Conservation (phyloP, 92 coral and sea anemone genomes). For the Hydrozoanthus gracilis region DNA sequence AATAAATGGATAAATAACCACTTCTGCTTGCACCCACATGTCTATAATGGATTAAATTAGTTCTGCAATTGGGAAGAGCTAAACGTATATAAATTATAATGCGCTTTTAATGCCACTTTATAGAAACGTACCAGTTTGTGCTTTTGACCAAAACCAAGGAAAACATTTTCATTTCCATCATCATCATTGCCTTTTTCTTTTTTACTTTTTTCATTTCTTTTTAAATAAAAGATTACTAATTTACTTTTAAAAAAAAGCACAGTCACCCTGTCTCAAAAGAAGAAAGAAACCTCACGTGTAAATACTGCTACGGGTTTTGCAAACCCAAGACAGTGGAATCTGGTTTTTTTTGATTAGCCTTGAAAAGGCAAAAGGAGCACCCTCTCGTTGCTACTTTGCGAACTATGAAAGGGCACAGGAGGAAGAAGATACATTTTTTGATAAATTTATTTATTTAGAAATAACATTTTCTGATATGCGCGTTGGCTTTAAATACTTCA, state of each 20-base stretch:
- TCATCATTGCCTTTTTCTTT: neutral
- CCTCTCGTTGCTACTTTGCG: neutral
- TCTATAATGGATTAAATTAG: neutral
- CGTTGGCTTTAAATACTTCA: conserved; percentile 3
- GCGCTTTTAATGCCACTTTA: neutral
- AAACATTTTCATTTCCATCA: too few species aligned
- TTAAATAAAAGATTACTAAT: neutral
- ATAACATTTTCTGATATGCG: neutral
- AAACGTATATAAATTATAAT: neutral
- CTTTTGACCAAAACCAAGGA: conserved; percentile 4
- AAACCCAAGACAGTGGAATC: neutral
- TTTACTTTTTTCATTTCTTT: neutral
- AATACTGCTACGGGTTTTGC: neutral
- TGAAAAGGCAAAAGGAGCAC: neutral
- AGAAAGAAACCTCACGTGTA: neutral
- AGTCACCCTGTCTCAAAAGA: neutral
- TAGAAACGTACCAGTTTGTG: neutral
- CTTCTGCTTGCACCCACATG: neutral
- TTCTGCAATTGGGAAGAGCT: neutral
- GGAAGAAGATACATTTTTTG: neutral
- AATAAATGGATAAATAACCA: neutral
- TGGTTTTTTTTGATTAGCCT: neutral
- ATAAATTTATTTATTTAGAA: conserved; percentile 1
- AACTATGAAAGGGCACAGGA: neutral
- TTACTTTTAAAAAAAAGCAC: neutral